Evolutionary conservation across 2,888 invertebrate species (phyloP).

Genomic region (Stenichneumon culpator): DNA sequence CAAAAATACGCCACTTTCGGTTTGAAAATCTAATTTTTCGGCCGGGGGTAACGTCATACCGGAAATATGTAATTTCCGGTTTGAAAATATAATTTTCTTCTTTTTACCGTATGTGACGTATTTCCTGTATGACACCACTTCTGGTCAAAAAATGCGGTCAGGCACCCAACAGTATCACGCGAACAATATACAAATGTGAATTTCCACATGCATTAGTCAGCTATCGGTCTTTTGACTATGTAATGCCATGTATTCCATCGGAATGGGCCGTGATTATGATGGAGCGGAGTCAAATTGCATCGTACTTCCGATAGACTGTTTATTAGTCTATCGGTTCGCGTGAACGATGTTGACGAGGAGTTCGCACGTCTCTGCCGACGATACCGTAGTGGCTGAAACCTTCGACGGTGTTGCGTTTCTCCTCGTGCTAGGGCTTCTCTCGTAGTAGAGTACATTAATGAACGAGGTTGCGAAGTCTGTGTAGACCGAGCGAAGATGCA

Average conservation of each 20-base stretch:
- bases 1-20: too few relatives aligned
- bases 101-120: too few relatives aligned
- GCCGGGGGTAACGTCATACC: too few relatives aligned
- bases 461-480: slow-evolving; percentile 19
- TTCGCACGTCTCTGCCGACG: neutral
- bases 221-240: slow-evolving; percentile 6
- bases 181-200: slow-evolving; percentile 30
- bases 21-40: too few relatives aligned
- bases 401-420: slow-evolving; percentile 27
- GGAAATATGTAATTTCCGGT: too few relatives aligned
- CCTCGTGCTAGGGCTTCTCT: slow-evolving; percentile 24
- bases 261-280: slow-evolving; percentile 50
- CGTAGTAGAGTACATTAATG: slow-evolving; percentile 37
- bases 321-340: slow-evolving; percentile 9
- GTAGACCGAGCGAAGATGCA: neutral
- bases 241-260: slow-evolving; percentile 1
- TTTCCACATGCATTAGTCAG: slow-evolving; percentile 22
- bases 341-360: slow-evolving; percentile 13
- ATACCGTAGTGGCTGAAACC: slow-evolving; percentile 24
- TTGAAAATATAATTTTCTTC: too few relatives aligned
- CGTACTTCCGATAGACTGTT: slow-evolving; percentile 38
- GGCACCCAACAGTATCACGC: neutral
- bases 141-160: too few relatives aligned
- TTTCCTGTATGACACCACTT: too few relatives aligned
- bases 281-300: slow-evolving; percentile 54